Conservation (phyloP, 30 jellyfish, hydroid and myxozoan genomes). For the Nemopilema nomurai region DNA sequence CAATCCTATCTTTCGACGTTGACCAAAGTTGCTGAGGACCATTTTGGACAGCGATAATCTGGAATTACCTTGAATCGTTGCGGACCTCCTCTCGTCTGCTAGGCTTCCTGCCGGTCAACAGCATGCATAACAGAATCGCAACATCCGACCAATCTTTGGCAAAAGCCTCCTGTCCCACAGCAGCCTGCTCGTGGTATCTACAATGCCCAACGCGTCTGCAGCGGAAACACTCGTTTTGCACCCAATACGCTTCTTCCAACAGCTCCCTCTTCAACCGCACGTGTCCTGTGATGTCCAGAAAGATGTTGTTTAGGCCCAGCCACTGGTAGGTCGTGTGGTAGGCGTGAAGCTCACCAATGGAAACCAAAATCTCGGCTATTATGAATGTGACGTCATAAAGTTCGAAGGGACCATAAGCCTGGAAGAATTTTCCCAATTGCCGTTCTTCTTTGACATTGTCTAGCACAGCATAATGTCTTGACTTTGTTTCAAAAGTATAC, state of each 20-base stretch:
- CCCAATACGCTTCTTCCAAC: constrained; percentile 39
- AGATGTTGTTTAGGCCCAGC: constrained; percentile 39
- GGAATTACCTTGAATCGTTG: not conserved
- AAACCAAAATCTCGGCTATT: constrained; percentile 52
- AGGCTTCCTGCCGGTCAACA: constrained; percentile 8
- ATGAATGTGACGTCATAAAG: constrained; percentile 38
- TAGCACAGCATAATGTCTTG: constrained; percentile 52
- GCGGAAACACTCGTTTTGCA: constrained; percentile 36
- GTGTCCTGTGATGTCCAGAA: constrained; percentile 68
- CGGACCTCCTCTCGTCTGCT: not conserved
- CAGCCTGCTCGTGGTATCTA: constrained; percentile 19
- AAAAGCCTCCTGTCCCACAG: constrained; percentile 17
- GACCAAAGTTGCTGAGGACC: not conserved
- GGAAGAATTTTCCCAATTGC: constrained; percentile 14
- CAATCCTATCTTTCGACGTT: not conserved
- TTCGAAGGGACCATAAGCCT: constrained; percentile 22
- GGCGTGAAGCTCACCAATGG: constrained; percentile 61
- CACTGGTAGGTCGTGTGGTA: constrained; percentile 35
- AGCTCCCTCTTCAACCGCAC: constrained; percentile 54
- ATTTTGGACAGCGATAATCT: not conserved
- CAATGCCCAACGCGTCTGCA: constrained; percentile 41
- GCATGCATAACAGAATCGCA: constrained; percentile 34
- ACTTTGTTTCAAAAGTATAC: constrained; percentile 68
- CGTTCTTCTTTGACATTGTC: constrained; percentile 53
- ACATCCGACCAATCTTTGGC: constrained; percentile 62